phyloP scores from a whole-genome alignment of 1,140 invertebrate genomes.

The Drosophila seguyi region DNA sequence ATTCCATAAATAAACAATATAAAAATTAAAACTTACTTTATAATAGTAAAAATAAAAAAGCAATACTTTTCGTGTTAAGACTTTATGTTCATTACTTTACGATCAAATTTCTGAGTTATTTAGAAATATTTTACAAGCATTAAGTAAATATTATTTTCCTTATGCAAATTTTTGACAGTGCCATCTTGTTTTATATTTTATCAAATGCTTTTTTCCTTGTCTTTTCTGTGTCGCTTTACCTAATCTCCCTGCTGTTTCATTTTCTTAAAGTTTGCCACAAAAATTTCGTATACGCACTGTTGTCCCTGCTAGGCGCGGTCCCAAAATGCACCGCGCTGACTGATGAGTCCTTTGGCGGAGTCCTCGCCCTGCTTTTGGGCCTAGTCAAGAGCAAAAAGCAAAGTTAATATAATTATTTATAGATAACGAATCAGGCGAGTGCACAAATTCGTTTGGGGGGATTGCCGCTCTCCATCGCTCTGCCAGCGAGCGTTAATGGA shows the following conservation, averaged over 20 bases:
- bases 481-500: constrained; percentile 42
- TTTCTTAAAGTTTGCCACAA: constrained; percentile 34
- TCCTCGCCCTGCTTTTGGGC: constrained; percentile 24
- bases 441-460: constrained; percentile 64
- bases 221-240: not conserved
- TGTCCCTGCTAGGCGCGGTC: constrained; percentile 31
- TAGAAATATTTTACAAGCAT: no score
- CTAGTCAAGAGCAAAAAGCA: constrained; percentile 69
- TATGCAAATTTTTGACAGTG: not conserved
- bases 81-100: no score
- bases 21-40: no score
- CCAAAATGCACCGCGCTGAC: constrained; percentile 40
- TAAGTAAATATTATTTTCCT: no score
- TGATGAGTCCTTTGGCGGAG: constrained; percentile 38
- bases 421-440: constrained; percentile 80
- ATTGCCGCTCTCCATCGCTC: constrained; percentile 4
- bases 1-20: not conserved
- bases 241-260: not conserved
- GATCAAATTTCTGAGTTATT: no score
- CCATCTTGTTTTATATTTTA: constrained; percentile 9
- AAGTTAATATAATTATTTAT: constrained; percentile 83
- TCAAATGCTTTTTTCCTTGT: constrained; percentile 1
- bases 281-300: constrained; percentile 50
- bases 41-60: not conserved
- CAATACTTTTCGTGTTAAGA: no score